Evolutionary conservation across 2,797 vertebrate genomes (phyloP).

Genomic region (Leucoraja ocellata): DNA sequence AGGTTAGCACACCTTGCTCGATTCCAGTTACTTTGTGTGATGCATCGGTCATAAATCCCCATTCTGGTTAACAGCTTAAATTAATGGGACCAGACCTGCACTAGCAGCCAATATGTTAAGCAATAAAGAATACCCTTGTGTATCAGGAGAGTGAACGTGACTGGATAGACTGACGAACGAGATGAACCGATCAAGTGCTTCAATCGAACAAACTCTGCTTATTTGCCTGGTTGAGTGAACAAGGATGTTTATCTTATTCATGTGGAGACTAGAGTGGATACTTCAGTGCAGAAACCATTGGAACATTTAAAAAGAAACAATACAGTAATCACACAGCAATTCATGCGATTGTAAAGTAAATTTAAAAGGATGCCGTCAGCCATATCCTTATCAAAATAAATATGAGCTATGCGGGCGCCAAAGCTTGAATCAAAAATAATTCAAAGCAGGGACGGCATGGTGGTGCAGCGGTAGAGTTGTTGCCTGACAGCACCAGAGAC

Average conservation of each 20-base stretch:
- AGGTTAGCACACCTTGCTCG: neutral
- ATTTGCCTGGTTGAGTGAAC: slow-evolving; percentile 1
- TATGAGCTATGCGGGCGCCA: neutral
- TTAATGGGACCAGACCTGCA: slow-evolving; percentile 13
- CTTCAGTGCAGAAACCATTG: neutral
- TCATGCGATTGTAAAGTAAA: neutral
- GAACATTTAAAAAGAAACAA: neutral
- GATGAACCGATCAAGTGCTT: slow-evolving; percentile 17
- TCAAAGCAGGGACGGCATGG: neutral
- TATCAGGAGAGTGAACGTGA: neutral
- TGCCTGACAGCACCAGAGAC: too few species aligned
- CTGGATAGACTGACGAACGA: neutral
- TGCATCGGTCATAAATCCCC: slow-evolving; percentile 16
- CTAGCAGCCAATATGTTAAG: slow-evolving; percentile 30
- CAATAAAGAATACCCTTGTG: slow-evolving; percentile 35
- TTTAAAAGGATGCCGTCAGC: neutral
- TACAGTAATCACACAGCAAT: neutral
- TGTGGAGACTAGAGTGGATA: neutral
- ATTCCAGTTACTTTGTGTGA: neutral
- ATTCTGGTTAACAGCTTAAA: slow-evolving; percentile 24
- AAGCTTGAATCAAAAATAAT: neutral
- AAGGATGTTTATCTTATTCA: neutral
- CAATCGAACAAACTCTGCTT: neutral
- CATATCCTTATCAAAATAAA: neutral
- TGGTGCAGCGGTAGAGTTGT: too few species aligned